A percentile compares a stretch with the other conserved stretches of the same genome.
phyloP scores from a whole-genome alignment of 2,888 invertebrate species.

The Hyalella azteca region DNA sequence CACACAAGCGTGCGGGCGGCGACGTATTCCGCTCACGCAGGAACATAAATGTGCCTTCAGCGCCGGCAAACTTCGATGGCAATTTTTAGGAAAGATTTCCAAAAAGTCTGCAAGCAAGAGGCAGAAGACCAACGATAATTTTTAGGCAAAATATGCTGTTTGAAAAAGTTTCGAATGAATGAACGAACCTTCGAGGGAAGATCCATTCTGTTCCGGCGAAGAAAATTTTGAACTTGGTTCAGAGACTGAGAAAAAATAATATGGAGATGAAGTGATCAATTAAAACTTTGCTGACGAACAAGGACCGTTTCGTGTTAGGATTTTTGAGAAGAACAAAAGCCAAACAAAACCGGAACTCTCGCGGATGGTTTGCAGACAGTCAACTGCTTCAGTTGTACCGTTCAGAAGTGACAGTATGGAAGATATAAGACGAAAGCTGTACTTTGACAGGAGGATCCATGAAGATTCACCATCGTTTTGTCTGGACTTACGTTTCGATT shows the following conservation, averaged over 20 bases:
- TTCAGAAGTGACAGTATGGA: no score
- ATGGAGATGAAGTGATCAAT: slow-evolving; percentile 36
- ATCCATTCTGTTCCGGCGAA: not conserved
- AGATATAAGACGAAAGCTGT: no score
- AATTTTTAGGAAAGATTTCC: not conserved
- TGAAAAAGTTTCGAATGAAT: slow-evolving; percentile 27
- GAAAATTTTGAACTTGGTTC: not conserved
- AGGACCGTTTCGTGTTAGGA: slow-evolving; percentile 18
- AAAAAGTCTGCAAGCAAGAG: not conserved
- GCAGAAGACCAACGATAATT: not conserved
- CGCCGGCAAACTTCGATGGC: not conserved
- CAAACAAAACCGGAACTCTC: slow-evolving; percentile 4
- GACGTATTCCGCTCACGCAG: not conserved
- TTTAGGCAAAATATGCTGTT: slow-evolving; percentile 1
- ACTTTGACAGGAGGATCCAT: no score
- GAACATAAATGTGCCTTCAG: not conserved
- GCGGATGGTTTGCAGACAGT: not conserved
- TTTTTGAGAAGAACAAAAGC: slow-evolving; percentile 23
- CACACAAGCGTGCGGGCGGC: not conserved
- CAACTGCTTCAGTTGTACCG: not conserved
- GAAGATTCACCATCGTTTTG: no score
- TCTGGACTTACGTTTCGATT: no score
- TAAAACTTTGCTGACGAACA: slow-evolving; percentile 25
- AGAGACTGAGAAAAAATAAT: not conserved
- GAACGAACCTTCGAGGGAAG: slow-evolving; percentile 25